Conservation (phyloP, 2,888 invertebrate species). For the Oscheius sp. region DNA sequence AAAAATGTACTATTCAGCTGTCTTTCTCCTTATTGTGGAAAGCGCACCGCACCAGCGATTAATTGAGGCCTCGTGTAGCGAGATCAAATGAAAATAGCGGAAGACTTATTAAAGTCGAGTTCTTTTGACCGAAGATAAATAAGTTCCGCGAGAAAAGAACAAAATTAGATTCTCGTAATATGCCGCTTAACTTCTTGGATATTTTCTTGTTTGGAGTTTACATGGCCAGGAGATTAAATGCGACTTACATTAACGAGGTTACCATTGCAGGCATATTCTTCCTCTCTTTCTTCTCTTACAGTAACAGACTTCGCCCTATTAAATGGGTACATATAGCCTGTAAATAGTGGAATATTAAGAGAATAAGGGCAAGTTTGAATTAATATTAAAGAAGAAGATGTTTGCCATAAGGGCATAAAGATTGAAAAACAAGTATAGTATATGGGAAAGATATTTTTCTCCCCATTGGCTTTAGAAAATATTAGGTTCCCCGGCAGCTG, state of each 20-base stretch:
- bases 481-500: too few relatives aligned
- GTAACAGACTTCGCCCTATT: slow-evolving; percentile 47
- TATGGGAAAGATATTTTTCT: too few relatives aligned
- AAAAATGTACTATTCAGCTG: slow-evolving; percentile 10
- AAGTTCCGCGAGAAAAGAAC: neutral
- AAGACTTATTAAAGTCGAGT: neutral
- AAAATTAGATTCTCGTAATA: neutral
- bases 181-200: neutral
- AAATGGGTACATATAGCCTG: slow-evolving; percentile 54
- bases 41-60: neutral
- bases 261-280: slow-evolving; percentile 23
- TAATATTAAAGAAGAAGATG: too few relatives aligned
- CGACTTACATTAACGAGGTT: slow-evolving; percentile 13
- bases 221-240: too few relatives aligned
- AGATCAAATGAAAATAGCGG: neutral
- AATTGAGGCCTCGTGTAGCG: slow-evolving; percentile 11
- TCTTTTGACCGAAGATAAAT: too few relatives aligned
- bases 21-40: neutral
- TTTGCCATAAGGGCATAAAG: too few relatives aligned
- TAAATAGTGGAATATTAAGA: neutral
- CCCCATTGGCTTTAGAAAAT: too few relatives aligned
- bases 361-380: neutral
- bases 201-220: neutral
- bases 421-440: too few relatives aligned
- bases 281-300: slow-evolving; percentile 28